Conservation (phyloP, 2,113 vertebrate species). For the Genyomyrus donnyi region DNA sequence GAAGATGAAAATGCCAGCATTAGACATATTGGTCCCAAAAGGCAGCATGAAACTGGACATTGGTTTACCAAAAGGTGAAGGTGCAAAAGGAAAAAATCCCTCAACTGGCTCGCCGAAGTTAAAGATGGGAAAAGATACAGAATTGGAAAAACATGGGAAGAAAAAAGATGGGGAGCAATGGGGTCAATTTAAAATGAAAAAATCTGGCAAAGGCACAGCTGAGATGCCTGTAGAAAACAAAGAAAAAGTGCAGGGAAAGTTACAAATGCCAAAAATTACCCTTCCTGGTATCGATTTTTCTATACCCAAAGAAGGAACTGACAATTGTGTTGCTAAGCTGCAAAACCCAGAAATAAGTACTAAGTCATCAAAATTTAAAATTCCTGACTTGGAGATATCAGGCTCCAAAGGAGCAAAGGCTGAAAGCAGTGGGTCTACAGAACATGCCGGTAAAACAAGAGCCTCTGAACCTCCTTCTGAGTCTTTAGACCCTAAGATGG, state of each 20-base stretch:
- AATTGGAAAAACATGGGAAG: conserved; percentile 34
- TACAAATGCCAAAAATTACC: conserved; percentile 41
- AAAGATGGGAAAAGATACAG: conserved; percentile 37
- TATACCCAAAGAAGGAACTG: not conserved
- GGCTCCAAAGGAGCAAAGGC: conserved; percentile 41
- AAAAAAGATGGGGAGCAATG: conserved; percentile 21
- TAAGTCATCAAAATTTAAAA: conserved; percentile 38
- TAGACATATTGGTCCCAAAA: conserved; percentile 44
- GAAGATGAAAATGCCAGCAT: conserved; percentile 49
- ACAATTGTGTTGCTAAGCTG: not conserved
- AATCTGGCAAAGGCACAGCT: conserved; percentile 28
- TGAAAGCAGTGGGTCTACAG: conserved; percentile 25
- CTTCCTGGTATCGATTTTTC: conserved; percentile 41
- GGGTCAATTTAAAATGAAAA: conserved; percentile 35
- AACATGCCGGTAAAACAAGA: conserved; percentile 16
- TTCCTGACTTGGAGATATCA: conserved; percentile 50
- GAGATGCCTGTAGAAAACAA: not conserved
- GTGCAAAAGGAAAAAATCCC: conserved; percentile 48
- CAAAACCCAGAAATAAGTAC: conserved; percentile 19
- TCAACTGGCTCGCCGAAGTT: conserved; percentile 56
- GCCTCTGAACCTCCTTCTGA: conserved; percentile 22
- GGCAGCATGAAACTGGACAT: conserved; percentile 44
- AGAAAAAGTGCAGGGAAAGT: conserved; percentile 34
- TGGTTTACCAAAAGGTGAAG: conserved; percentile 38
- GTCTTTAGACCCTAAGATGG: conserved; percentile 37